A percentile compares a stretch with the other conserved stretches of the same genome.
Evolutionary conservation across 2,888 invertebrate species (phyloP).

Genomic region (Heliconius ethilla): DNA sequence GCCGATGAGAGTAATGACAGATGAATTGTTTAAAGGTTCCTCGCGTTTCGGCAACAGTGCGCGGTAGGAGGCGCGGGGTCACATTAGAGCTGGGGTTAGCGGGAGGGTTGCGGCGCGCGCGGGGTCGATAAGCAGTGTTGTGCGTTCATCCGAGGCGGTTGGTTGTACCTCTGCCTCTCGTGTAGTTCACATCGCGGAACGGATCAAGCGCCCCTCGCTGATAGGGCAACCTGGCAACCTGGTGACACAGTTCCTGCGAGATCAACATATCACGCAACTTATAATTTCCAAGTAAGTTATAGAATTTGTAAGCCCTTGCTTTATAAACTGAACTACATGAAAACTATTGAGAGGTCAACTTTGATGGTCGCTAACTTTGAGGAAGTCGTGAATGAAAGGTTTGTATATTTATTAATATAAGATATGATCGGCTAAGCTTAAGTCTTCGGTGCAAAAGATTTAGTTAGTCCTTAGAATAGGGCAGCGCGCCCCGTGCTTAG

Average conservation of each 20-base stretch:
- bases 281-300: conserved; percentile 31
- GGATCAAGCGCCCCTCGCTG: conserved; percentile 25
- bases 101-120: conserved; percentile 59
- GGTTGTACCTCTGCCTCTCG: conserved; percentile 53
- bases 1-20: conserved; percentile 63
- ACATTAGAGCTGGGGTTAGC: conserved; percentile 43
- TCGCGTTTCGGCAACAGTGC: conserved; percentile 71
- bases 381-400: conserved; percentile 25
- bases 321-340: conserved; percentile 25
- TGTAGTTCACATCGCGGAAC: conserved; percentile 41
- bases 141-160: conserved; percentile 54
- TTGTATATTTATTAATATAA: conserved; percentile 20
- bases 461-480: conserved; percentile 32
- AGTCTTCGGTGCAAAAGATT: conserved; percentile 30
- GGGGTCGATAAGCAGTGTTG: conserved; percentile 77
- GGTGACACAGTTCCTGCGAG: conserved; percentile 44
- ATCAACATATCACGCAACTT: conserved; percentile 34
- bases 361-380: conserved; percentile 17
- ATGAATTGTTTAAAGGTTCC: conserved; percentile 72
- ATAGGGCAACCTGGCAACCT: conserved; percentile 21
- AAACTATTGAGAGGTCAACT: conserved; percentile 25
- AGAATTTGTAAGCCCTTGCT: conserved; percentile 7
- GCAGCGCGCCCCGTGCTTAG: conserved; percentile 41
- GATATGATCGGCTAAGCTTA: neutral
- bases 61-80: conserved; percentile 65